A percentile compares a stretch with the other conserved stretches of the same genome.
Evolutionary conservation across 2,113 vertebrate genomes (phyloP).

Genomic region (Gymnogyps californianus): DNA sequence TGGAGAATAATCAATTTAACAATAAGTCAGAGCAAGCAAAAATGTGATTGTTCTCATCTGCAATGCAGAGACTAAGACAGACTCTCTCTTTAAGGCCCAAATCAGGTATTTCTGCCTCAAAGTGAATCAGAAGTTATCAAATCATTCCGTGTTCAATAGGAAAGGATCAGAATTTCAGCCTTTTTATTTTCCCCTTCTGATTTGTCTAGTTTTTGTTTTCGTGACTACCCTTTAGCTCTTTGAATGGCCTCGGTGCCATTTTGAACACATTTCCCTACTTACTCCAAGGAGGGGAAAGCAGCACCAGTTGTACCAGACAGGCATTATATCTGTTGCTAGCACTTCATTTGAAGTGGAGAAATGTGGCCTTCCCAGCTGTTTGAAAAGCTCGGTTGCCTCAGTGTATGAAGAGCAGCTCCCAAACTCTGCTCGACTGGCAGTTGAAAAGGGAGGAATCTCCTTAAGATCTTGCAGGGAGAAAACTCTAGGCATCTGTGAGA

Average conservation of each 20-base stretch:
- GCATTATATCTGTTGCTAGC: background rate
- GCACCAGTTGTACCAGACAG: background rate
- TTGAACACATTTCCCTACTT: background rate
- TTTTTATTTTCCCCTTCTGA: background rate
- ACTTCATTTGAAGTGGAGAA: background rate
- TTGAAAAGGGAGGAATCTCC: background rate
- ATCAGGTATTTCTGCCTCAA: background rate
- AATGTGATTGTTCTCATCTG: slow-evolving; percentile 7
- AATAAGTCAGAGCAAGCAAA: background rate
- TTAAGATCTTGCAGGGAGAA: background rate
- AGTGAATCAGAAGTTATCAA: background rate
- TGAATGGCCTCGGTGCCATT: background rate
- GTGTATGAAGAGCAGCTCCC: background rate
- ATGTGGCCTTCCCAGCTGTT: background rate
- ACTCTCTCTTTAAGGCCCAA: background rate
- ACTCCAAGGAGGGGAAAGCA: background rate
- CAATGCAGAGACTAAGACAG: background rate
- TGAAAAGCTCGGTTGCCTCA: background rate
- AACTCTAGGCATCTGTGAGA: background rate
- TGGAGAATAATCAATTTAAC: slow-evolving; percentile 1
- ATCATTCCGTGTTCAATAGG: background rate
- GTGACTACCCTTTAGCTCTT: background rate
- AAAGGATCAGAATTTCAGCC: background rate
- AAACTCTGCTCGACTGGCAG: background rate
- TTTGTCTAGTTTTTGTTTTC: background rate